Evolutionary conservation across 2,797 vertebrate genomes (phyloP).

Genomic region (Rhinella marina): DNA sequence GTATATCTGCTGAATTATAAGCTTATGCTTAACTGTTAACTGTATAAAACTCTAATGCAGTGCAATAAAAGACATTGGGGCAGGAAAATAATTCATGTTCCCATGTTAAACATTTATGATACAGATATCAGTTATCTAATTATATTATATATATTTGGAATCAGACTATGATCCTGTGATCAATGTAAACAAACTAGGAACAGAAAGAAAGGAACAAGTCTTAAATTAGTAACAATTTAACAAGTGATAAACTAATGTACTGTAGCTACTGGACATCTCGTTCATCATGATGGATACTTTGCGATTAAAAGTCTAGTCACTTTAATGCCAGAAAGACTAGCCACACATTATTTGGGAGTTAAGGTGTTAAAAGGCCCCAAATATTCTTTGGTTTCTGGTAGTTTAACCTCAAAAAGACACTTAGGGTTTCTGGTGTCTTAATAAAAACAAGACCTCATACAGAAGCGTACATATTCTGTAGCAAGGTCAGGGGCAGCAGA

Average conservation of each 20-base stretch:
- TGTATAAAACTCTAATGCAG: too few species aligned
- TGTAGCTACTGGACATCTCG: constrained; percentile 8
- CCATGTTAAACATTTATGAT: neutral
- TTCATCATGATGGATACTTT: constrained; percentile 1
- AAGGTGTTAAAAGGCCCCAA: constrained; percentile 31
- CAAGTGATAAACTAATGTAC: too few species aligned
- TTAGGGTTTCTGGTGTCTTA: constrained; percentile 45
- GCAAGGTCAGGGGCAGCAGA: constrained; percentile 39
- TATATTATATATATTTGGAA: neutral
- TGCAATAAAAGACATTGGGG: neutral
- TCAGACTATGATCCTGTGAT: neutral
- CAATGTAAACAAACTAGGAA: neutral
- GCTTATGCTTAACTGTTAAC: too few species aligned
- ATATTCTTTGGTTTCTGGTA: constrained; percentile 30
- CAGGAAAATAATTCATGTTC: neutral
- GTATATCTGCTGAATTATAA: too few species aligned
- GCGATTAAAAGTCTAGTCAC: neutral
- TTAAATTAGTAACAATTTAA: neutral
- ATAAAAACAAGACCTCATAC: constrained; percentile 48
- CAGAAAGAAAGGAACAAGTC: neutral
- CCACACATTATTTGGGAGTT: constrained; percentile 32
- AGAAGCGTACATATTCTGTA: constrained; percentile 53
- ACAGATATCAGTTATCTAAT: neutral
- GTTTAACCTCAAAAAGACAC: constrained; percentile 20
- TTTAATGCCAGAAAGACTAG: constrained; percentile 15